phyloP scores from a whole-genome alignment of 2,888 invertebrate genomes.

The Lochmaea capreae region DNA sequence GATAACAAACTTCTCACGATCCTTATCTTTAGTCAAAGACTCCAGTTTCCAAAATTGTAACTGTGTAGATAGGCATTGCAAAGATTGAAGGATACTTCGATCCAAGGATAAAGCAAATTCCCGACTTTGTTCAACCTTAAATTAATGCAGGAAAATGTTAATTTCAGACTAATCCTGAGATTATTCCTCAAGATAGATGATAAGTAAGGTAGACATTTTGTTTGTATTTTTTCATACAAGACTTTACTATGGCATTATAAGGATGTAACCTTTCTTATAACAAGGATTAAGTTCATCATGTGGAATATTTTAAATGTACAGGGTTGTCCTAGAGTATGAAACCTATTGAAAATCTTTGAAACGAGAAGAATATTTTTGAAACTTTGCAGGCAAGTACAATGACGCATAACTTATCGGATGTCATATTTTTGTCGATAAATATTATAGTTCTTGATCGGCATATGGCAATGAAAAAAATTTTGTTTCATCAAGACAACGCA shows the following conservation, averaged over 20 bases:
- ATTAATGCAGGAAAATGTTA: background rate
- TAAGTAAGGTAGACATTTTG: background rate
- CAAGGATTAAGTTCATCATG: too few species aligned
- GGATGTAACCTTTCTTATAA: too few species aligned
- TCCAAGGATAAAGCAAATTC: background rate
- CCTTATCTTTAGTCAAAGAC: background rate
- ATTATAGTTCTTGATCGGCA: too few species aligned
- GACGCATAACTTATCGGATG: too few species aligned
- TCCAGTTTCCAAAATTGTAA: background rate
- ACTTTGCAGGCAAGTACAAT: too few species aligned
- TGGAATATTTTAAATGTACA: too few species aligned
- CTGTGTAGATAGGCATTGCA: background rate
- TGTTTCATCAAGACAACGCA: too few species aligned
- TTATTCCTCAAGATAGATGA: background rate
- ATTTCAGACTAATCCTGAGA: background rate
- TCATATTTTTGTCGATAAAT: too few species aligned
- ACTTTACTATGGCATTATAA: background rate
- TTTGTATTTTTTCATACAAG: background rate
- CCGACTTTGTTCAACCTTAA: background rate
- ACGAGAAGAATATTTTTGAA: too few species aligned
- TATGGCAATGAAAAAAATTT: too few species aligned
- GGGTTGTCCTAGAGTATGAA: too few species aligned
- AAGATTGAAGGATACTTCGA: background rate
- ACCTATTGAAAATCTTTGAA: too few species aligned
- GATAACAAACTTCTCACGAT: slow-evolving; percentile 8